Base-by-base conservation (phyloP, 1,140 invertebrate genomes). In the Drosophila pectinifera region DNA sequence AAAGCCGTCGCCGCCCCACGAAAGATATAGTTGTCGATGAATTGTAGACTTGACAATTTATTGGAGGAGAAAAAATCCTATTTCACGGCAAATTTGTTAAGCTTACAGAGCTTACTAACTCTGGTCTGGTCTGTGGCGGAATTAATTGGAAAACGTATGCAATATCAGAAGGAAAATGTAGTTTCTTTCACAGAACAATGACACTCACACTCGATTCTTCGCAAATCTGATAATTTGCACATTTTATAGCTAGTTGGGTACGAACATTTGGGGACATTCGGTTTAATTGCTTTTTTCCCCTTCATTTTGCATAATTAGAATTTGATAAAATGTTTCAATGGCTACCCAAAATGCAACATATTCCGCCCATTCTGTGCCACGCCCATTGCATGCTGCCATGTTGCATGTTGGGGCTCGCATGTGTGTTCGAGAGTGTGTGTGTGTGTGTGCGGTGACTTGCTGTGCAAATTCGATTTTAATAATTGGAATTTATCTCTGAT, bases 391-490 rank as follows among this genome's bases (percentile, higher is more conserved):
- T 73, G 69, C 68, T 62, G 48, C 31, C 39, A 38, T 28, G 53
- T 54, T 69, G 48, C 45, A 36, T 28, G 22, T 51, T 28, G 3
- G 8, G 8, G 28, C 28, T 31, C 28, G 38, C 22, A 22, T 31
- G 43, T 14, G 20, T 4, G 11, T n/a, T n/a, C n/a, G n/a, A n/a
- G n/a, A n/a, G 26, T 7, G 13, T 18, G 48, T 13, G 16, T n/a
- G 31, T 34, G 31, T 53, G 31, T 53, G 8, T 53, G 18, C 4
- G 49, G 26, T 41, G 62, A 67, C 45, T 76, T 61, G 55, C 65
- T 73, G 56, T 78, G 77, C 69, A 89, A 88, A 84, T 88, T 88
- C 68, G 80, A 88, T 88, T 88, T 88, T 88, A 89, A 89, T 89
- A 74, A 83, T 88, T 80, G 62, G 49, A 84, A 85, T 85, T 85